phyloP scores from a whole-genome alignment of 64 coral and sea anemone species.

The Pachyseris speciosa region DNA sequence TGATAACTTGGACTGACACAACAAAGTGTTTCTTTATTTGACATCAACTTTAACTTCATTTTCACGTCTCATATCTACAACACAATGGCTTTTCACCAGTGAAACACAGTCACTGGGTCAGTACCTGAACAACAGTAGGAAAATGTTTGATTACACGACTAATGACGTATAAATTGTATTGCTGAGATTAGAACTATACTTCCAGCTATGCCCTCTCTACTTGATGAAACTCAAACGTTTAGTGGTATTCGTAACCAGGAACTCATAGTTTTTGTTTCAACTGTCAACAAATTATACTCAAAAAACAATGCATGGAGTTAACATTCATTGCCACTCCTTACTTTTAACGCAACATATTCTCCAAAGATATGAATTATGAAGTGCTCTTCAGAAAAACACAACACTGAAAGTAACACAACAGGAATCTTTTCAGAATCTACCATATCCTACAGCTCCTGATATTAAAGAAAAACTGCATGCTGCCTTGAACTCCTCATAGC shows the following conservation, averaged over 20 bases:
- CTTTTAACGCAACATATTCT: neutral
- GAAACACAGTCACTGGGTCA: neutral
- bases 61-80: neutral
- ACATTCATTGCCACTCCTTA: slow-evolving; percentile 3
- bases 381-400: slow-evolving; percentile 4
- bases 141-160: neutral
- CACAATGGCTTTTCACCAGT: slow-evolving; percentile 4
- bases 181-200: neutral
- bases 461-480: slow-evolving; percentile 49
- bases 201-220: neutral
- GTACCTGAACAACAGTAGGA: neutral
- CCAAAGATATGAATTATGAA: slow-evolving; percentile 15
- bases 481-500: slow-evolving; percentile 58
- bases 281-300: neutral
- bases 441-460: slow-evolving; percentile 54
- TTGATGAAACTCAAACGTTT: neutral
- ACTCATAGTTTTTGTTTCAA: slow-evolving; percentile 10
- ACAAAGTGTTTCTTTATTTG: neutral
- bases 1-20: neutral
- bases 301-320: slow-evolving; percentile 1
- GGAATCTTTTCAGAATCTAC: slow-evolving; percentile 50
- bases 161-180: neutral
- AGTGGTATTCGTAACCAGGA: neutral
- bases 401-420: slow-evolving; percentile 1
- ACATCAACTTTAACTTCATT: slow-evolving; percentile 1